Percentiles rank a stretch among this genome's conserved stretches.
Conservation (phyloP, 1,140 invertebrate species). For the Colletes latitarsis region DNA sequence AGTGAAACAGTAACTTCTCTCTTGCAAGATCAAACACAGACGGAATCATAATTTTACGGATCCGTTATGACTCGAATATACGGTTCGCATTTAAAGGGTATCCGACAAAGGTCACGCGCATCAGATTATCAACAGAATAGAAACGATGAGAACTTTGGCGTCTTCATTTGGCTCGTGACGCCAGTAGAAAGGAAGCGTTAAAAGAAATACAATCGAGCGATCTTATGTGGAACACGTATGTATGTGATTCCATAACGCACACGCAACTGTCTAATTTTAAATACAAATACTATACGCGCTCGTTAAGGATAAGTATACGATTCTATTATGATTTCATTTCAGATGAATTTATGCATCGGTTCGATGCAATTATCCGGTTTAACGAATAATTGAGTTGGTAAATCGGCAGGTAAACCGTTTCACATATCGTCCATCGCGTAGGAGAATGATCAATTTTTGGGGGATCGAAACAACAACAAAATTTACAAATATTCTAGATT, state of each 20-base stretch:
- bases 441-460: too few relatives aligned
- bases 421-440: too few relatives aligned
- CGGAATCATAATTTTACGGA: not conserved
- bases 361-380: not conserved
- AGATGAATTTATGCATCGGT: not conserved
- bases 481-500: too few relatives aligned
- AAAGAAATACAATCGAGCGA: not conserved
- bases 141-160: conserved; percentile 4
- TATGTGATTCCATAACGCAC: not conserved
- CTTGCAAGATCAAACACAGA: not conserved
- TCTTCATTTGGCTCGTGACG: conserved; percentile 21
- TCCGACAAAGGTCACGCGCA: conserved; percentile 13
- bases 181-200: not conserved
- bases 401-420: not conserved
- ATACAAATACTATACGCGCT: not conserved
- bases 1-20: not conserved
- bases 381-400: conserved; percentile 11
- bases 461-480: too few relatives aligned
- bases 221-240: not conserved
- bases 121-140: not conserved
- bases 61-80: conserved; percentile 6
- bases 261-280: not conserved
- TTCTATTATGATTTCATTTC: not conserved
- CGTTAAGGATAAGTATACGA: not conserved
- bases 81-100: conserved; percentile 35